Conservation (phyloP, 2,797 vertebrate species). For the Karalla daura region DNA sequence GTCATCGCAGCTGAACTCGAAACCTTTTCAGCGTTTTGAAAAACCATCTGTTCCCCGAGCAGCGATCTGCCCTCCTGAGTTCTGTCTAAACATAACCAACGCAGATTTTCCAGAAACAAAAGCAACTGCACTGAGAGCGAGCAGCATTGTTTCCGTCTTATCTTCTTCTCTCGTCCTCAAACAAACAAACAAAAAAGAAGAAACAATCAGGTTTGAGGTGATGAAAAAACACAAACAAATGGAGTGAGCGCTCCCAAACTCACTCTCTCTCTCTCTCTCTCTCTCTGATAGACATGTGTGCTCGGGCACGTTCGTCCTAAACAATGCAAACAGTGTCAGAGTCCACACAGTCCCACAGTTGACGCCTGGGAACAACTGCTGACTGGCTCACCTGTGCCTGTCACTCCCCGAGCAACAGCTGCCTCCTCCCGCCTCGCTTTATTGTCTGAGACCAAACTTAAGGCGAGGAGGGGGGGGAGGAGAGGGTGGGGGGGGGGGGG, state of each 20-base stretch:
- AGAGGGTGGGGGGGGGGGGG: too few species aligned
- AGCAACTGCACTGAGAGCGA: conserved; percentile 9
- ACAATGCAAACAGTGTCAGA: conserved; percentile 67
- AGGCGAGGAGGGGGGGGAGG: too few species aligned
- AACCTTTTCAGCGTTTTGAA: not conserved
- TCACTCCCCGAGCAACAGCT: conserved; percentile 78
- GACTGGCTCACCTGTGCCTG: conserved; percentile 77
- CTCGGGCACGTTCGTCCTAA: conserved; percentile 9
- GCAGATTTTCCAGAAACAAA: conserved; percentile 15
- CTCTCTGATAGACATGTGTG: conserved; percentile 11
- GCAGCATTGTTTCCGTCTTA: not conserved
- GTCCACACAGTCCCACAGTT: conserved; percentile 27
- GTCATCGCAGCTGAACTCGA: not conserved
- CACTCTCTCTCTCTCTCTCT: conserved; percentile 3
- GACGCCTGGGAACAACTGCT: conserved; percentile 73
- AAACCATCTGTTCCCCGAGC: not conserved
- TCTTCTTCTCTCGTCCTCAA: conserved; percentile 10
- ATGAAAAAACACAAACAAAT: conserved; percentile 25
- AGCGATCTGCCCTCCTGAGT: not conserved
- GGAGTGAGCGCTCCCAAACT: not conserved
- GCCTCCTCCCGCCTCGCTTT: conserved; percentile 56
- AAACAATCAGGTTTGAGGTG: conserved; percentile 8
- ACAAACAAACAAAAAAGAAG: too few species aligned
- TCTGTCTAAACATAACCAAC: conserved; percentile 9
- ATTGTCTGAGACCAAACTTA: conserved; percentile 48